Evolutionary conservation across 1,140 invertebrate species (phyloP), one percentile per base, ranked within the genome.

Genomic region (Aphis craccivora): DNA sequence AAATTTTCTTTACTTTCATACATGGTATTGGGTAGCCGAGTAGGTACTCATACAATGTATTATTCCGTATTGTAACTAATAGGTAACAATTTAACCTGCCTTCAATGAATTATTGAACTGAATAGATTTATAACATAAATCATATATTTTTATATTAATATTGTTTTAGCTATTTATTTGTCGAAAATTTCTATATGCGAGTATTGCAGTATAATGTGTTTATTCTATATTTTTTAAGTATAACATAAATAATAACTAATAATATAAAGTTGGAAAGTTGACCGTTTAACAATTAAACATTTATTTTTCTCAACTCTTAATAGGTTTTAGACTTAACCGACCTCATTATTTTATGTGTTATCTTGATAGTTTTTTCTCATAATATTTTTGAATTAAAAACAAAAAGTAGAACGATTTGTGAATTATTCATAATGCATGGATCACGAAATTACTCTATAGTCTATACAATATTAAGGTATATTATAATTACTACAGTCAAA

Each of bases 391-490:
- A 45, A n/a, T 86, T 35, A 89, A 40, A 89, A 37, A 40, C 8
- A 40, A 55, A 89, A 89, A 89, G 35, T 89, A 53, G 88, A 55
- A 89, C 51, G 25, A 55, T 89, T 89, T 35, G 22, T 89, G 88
- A 89, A 89, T 89, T 89, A 89, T 89, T 89, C 51, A 89, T 89
- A 55, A 55, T 55, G 51, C 22, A 9, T 53, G 87, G 7, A 53
- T 53, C 86, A 37, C 30, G 88, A 25, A 55, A 55, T 48, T 48
- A n/a, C 37, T 45, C 43, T 83, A 9, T 48, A n/a, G 22, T 45
- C 43, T 83, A 9, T 35, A 6, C 30, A 55, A 14, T 55, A 37
- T 89, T 55, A 87, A 9, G 8, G 8, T 51, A 48, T 87, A 51
- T 87, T 43, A 87, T 35, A 35, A 87, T 37, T 76, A n/a, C 30